These are phyloP conservation scores for Lucinisca nassula DNA, from an alignment of 2,888 invertebrate genomes.

Conservation along the genomic window DNA sequence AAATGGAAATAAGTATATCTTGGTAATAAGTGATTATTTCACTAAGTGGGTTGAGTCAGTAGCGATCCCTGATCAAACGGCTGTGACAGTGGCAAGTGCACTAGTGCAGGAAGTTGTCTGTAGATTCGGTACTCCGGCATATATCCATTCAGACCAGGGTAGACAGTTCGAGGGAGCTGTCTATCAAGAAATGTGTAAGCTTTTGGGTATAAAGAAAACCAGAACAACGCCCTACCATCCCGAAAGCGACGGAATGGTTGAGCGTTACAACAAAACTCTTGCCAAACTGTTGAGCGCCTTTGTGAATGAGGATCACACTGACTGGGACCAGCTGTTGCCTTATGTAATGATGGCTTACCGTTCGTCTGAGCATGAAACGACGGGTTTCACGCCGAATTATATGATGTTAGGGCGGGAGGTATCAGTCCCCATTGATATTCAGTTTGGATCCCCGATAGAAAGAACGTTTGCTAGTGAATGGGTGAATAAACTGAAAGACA, in stretches of 20 bases:
- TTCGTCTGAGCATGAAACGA: not conserved
- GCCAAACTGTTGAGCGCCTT: conserved; percentile 43
- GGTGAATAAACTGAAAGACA: no score
- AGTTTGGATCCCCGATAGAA: no score
- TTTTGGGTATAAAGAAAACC: conserved; percentile 36
- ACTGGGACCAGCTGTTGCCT: not conserved
- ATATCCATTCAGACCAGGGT: conserved; percentile 41
- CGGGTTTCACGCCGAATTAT: not conserved
- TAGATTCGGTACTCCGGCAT: conserved; percentile 27
- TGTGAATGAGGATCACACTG: conserved; percentile 46
- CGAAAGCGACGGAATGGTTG: no score
- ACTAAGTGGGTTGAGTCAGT: conserved; percentile 16
- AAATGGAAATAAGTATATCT: not conserved
- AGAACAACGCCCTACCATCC: conserved; percentile 41
- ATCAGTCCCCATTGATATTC: not conserved
- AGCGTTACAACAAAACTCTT: no score
- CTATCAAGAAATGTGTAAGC: conserved; percentile 42
- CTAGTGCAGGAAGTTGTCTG: conserved; percentile 18
- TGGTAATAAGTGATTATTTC: conserved; percentile 20
- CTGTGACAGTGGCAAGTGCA: conserved; percentile 15
- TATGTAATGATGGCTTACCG: not conserved
- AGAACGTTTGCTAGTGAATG: no score
- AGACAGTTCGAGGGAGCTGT: conserved; percentile 24
- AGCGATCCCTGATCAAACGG: conserved; percentile 5
- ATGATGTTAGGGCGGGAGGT: not conserved